Base-by-base conservation (phyloP, 2,797 vertebrate genomes). In the Remorina albescens region DNA sequence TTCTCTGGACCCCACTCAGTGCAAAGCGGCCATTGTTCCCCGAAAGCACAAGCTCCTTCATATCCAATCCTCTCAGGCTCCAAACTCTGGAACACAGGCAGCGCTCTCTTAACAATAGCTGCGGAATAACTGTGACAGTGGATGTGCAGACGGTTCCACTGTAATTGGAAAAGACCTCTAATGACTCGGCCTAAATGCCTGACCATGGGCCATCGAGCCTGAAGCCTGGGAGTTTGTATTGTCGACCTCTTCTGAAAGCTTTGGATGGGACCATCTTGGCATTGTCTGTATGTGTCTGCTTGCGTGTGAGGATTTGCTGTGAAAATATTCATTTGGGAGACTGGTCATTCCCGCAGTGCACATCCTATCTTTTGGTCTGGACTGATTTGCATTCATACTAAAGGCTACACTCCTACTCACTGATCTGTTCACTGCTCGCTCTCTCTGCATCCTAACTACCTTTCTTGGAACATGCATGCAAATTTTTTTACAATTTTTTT, bases 101-200 rank as follows among this genome's bases (percentile, higher is more conserved):
- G 49, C 65, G 74, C 74, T 49, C 61, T 71, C 32, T 1, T 68
- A 80, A 92, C 87, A 92, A 86, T 87, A 44, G 73, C 49, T 63
- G 37, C 67, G 53, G 70, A 82, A 85, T 74, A 75, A 81, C 63
- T 13, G 30, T 80, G 81, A 80, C 4, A 13, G 61, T 74, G 76
- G 72, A 69, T 73, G 67, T 81, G 72, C 73, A 76, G 72, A 67
- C 75, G 53, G 64, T 60, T 76, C 58, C 65, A 34, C 51, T 44
- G 72, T 83, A 88, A 90, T 87, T 90, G 76, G 77, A 83, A 84
- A 80, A 80, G 55, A 55, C 76, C 71, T 74, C 80, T 89, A 88
- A 86, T 87, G 85, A 89, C 79, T 2, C 36, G 50, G 28, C n/a
- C 64, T 88, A 81, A 84, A 85, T 84, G 82, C 65, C 53, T 53